These are phyloP conservation scores for Scaptomyza polygonia DNA, from an alignment of 2,888 invertebrate species.

Conservation along the genomic window DNA sequence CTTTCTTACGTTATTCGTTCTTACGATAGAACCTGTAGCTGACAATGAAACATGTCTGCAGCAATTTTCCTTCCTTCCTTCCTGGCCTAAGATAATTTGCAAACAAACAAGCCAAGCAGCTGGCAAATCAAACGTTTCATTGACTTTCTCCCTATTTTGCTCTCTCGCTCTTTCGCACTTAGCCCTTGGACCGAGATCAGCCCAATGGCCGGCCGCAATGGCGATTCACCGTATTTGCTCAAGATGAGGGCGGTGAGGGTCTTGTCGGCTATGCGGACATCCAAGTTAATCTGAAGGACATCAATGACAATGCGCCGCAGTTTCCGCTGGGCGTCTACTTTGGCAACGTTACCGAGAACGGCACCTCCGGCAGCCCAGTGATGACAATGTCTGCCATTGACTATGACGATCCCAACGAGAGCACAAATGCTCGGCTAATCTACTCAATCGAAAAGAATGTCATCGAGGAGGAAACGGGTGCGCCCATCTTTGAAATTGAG, in stretches of 20 bases:
- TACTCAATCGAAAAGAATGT: conserved; percentile 98
- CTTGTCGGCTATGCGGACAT: conserved; percentile 98
- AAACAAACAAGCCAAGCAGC: conserved; percentile 64
- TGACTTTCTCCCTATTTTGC: not conserved
- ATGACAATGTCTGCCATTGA: conserved; percentile 99
- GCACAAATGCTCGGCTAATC: conserved; percentile 96
- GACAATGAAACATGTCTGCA: conserved; percentile 49
- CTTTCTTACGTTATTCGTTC: not conserved
- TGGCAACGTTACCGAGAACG: conserved; percentile 98
- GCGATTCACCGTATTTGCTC: conserved; percentile 97
- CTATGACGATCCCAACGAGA: conserved; percentile 97
- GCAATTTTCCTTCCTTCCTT: conserved; percentile 31
- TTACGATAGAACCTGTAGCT: conserved; percentile 40
- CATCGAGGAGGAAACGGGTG: conserved; percentile 97
- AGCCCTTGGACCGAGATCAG: conserved; percentile 98
- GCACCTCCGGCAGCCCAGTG: conserved; percentile 97
- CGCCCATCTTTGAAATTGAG: conserved; percentile 98
- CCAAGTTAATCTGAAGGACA: conserved; percentile 97
- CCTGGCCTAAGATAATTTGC: conserved; percentile 72
- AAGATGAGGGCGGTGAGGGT: conserved; percentile 97
- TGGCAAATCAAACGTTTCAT: conserved; percentile 57
- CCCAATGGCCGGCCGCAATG: conserved; percentile 97
- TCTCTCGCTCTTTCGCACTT: not conserved
- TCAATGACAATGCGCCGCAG: conserved; percentile 98
- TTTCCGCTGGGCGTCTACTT: conserved; percentile 97